Conservation (phyloP, 2,797 vertebrate species). For the Channallabes apus region DNA sequence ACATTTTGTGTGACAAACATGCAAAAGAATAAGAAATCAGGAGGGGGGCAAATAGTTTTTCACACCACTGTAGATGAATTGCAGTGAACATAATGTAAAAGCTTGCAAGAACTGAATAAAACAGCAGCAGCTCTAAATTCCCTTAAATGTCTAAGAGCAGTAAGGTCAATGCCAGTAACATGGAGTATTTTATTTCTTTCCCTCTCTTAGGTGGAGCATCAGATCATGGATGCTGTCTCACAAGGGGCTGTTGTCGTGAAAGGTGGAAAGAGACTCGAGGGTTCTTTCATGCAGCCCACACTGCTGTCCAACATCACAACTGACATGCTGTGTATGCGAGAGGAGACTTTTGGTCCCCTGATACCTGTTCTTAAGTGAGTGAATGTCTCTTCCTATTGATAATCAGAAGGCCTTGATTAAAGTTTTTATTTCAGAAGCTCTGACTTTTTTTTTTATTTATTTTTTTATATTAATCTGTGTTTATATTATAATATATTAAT, state of each 20-base stretch:
- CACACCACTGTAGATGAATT: too few relatives aligned
- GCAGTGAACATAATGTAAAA: background rate
- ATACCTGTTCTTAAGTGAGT: conserved; percentile 88
- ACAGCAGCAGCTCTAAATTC: background rate
- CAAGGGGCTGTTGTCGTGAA: conserved; percentile 82
- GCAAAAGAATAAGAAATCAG: too few relatives aligned
- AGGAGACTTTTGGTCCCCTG: conserved; percentile 94
- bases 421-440: background rate
- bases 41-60: too few relatives aligned
- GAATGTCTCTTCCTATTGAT: background rate
- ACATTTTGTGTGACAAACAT: too few relatives aligned
- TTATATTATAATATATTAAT: too few relatives aligned
- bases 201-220: conserved; percentile 81
- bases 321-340: conserved; percentile 86
- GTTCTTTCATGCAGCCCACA: conserved; percentile 92
- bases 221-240: conserved; percentile 84
- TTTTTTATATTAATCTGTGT: too few relatives aligned
- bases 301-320: conserved; percentile 82
- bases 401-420: background rate
- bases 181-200: background rate
- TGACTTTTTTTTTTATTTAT: too few relatives aligned
- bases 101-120: background rate
- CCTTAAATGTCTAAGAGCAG: background rate
- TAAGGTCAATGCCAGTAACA: background rate
- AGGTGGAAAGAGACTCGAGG: conserved; percentile 85